Evolutionary conservation across 2,113 vertebrate species (phyloP).

Genomic region (Pachypanchax playfairii): DNA sequence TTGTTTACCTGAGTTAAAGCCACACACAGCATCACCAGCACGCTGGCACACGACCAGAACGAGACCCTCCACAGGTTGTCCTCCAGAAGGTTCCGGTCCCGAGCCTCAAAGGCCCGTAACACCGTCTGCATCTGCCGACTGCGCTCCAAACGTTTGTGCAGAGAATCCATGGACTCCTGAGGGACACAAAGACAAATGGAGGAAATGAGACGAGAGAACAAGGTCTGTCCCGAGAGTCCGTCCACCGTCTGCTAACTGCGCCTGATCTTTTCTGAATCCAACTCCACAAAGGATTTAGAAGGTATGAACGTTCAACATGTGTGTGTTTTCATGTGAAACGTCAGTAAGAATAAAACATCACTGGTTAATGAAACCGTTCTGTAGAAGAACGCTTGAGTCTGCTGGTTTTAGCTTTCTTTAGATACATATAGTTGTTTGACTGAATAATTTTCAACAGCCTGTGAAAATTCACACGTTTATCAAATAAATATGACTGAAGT

Average conservation of each 20-base stretch:
- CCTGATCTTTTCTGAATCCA: not conserved
- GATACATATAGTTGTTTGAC: no score
- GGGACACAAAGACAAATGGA: not conserved
- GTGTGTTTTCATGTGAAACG: not conserved
- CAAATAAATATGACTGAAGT: no score
- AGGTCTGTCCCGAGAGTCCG: not conserved
- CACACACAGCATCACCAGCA: constrained; percentile 85
- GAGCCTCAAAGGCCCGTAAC: constrained; percentile 86
- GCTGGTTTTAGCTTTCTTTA: no score
- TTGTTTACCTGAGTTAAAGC: constrained; percentile 80
- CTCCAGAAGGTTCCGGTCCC: constrained; percentile 88
- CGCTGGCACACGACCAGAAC: constrained; percentile 87
- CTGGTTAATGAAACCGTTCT: not conserved
- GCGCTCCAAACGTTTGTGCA: constrained; percentile 83
- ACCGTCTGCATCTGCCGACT: constrained; percentile 87
- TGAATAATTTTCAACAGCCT: no score
- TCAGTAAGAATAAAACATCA: not conserved
- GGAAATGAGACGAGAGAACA: not conserved
- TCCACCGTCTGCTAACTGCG: not conserved
- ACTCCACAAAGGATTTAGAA: not conserved
- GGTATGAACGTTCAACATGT: not conserved
- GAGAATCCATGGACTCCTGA: constrained; percentile 87
- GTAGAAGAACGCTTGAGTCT: no score
- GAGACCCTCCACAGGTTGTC: constrained; percentile 87
- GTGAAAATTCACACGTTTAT: no score